Percentiles rank a stretch among this genome's conserved stretches.
phyloP scores from a whole-genome alignment of 2,888 invertebrate genomes.

The Nycteola revayana region DNA sequence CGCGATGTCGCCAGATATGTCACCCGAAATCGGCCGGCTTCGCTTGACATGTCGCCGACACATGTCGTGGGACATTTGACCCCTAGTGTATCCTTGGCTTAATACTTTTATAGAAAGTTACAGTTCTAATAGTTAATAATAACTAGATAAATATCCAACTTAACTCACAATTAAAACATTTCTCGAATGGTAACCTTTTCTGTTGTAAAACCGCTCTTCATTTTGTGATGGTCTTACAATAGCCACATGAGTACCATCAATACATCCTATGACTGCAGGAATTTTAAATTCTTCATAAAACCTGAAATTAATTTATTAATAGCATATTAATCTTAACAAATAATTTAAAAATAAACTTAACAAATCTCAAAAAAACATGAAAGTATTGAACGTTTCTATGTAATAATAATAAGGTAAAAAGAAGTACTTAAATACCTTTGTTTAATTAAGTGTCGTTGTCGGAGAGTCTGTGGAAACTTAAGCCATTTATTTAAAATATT shows the following conservation, averaged over 20 bases:
- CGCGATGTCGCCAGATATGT: too few relatives aligned
- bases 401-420: too few relatives aligned
- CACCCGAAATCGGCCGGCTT: too few relatives aligned
- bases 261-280: constrained; percentile 5
- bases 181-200: constrained; percentile 10
- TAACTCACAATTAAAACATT: constrained; percentile 5
- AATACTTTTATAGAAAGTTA: too few relatives aligned
- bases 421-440: neutral
- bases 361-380: neutral
- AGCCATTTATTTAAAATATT: constrained; percentile 1
- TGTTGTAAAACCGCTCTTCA: constrained; percentile 11
- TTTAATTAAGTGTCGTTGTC: constrained; percentile 1
- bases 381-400: too few relatives aligned
- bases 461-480: constrained; percentile 1
- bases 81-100: too few relatives aligned
- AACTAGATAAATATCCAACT: too few relatives aligned
- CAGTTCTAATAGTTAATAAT: too few relatives aligned
- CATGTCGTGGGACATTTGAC: too few relatives aligned
- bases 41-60: too few relatives aligned
- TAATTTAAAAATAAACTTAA: neutral
- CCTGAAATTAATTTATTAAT: neutral
- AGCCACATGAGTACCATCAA: constrained; percentile 13
- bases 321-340: neutral
- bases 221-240: constrained; percentile 7
- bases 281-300: neutral